Base-by-base conservation (phyloP, 1,140 invertebrate species). In the Plectus sambesii region DNA sequence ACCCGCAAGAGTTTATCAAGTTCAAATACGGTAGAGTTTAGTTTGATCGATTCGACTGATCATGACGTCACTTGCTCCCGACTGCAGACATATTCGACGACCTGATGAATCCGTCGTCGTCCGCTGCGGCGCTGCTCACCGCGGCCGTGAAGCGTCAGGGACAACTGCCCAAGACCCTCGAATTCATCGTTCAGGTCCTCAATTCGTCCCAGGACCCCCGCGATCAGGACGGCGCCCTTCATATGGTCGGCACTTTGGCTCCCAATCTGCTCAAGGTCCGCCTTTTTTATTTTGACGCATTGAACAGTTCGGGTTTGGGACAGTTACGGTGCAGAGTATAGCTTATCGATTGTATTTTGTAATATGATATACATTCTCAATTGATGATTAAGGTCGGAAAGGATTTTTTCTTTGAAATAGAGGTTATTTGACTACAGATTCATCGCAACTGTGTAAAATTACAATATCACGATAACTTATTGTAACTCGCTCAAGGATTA, bases 1-100 rank as follows among this genome's bases (percentile, higher is more conserved):
- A 98, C 76, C 89, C 92, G 2, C 82, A 89, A 66, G 92, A 97
- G 74, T 98, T 94, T 61, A 90, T 98, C 56, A 75, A 88, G 55
- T 78, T 88, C n/a, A 96, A 94, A 76, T 94, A 92, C 73, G 87
- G 85, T 12, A 6, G 66, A 77, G 88, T 33, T 70, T 92, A 5
- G 69, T 89, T 17, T 87, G 85, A 42, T 27, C 44, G 45, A 22
- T 59, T 39, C 17, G 43, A 56, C 38, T 50, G 24, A 37, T 33
- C 9, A 2, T 46, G 5, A 43, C 12, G 20, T 56, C 48, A 66
- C 58, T 62, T 51, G 49, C 2, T 47, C 23, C 2, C 3, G 3
- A 57, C 68, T 70, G 20, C 68, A 82, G 86, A 94, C 73, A 84
- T 90, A 42, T 92, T 90, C 72, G 88, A 93, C 72, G 92, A 98